Percentiles rank a stretch among this genome's conserved stretches.
Evolutionary conservation across 2,797 vertebrate genomes (phyloP).

Genomic region (Xiphorhynchus erythropygius): DNA sequence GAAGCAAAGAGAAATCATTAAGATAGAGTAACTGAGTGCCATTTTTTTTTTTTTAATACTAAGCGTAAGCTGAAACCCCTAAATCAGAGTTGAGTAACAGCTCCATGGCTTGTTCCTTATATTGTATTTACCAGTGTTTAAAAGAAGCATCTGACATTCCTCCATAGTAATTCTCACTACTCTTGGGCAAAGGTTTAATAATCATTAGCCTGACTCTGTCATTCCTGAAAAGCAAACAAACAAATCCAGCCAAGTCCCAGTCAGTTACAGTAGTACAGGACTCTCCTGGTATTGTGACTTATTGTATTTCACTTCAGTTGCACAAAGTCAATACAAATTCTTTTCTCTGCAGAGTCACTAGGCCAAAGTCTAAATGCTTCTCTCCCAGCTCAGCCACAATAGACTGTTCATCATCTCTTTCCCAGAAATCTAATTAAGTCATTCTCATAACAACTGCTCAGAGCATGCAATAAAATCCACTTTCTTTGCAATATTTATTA

Average conservation of each 20-base stretch:
- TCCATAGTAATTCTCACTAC: background rate
- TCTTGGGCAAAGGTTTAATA: background rate
- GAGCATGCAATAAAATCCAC: background rate
- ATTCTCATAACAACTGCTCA: background rate
- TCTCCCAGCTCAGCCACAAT: background rate
- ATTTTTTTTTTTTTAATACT: background rate
- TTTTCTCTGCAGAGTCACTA: background rate
- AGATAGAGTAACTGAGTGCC: too few relatives aligned
- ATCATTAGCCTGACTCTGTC: background rate
- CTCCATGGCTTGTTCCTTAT: background rate
- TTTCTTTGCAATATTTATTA: constrained; percentile 15
- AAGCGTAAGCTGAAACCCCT: background rate
- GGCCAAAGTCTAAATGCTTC: background rate
- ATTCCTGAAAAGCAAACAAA: background rate
- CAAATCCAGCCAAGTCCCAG: background rate
- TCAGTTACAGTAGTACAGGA: background rate
- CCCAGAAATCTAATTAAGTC: background rate
- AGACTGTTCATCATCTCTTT: background rate
- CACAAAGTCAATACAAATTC: background rate
- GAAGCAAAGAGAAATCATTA: background rate
- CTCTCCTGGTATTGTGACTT: background rate
- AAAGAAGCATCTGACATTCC: background rate
- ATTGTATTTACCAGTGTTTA: background rate
- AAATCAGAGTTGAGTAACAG: background rate
- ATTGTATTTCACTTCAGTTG: background rate